These are phyloP conservation scores for Mythimna lalbum DNA, from an alignment of 2,888 invertebrate species.

Conservation along the genomic window DNA sequence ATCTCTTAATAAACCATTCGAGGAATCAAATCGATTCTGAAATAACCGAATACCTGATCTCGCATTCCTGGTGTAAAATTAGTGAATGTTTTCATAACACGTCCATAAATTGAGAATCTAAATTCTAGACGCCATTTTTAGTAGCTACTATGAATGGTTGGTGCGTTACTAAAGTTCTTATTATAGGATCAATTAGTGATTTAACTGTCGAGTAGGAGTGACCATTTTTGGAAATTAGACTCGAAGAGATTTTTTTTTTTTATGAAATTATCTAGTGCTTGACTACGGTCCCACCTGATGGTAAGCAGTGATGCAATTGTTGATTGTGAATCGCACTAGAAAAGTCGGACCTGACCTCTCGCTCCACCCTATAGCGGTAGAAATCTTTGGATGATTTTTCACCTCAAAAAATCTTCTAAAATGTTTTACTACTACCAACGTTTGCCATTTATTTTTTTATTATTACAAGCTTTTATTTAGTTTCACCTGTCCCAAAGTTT, in stretches of 20 bases:
- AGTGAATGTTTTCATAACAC: slow-evolving; percentile 54
- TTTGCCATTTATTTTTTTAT: too few species aligned
- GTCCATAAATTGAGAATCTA: slow-evolving; percentile 34
- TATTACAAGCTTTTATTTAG: too few species aligned
- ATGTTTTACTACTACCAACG: too few species aligned
- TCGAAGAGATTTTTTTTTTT: background rate
- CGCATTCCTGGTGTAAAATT: slow-evolving; percentile 48
- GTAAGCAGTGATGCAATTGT: too few species aligned
- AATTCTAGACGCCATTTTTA: slow-evolving; percentile 46
- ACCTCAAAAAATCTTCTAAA: too few species aligned
- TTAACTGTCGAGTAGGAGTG: background rate
- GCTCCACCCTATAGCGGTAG: too few species aligned
- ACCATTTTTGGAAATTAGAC: slow-evolving; percentile 1
- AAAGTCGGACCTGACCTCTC: too few species aligned
- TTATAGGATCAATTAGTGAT: slow-evolving; percentile 16
- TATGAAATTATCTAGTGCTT: too few species aligned
- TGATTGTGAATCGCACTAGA: too few species aligned
- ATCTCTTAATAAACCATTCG: slow-evolving; percentile 46
- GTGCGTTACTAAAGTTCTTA: slow-evolving; percentile 31
- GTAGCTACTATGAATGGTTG: slow-evolving; percentile 32
- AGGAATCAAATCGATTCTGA: slow-evolving; percentile 35
- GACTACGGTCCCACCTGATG: too few species aligned
- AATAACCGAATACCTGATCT: slow-evolving; percentile 53
- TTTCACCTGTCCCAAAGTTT: too few species aligned
- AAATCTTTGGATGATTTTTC: too few species aligned